phyloP scores from a whole-genome alignment of 1,140 invertebrate genomes.

The Procambarus clarkii region DNA sequence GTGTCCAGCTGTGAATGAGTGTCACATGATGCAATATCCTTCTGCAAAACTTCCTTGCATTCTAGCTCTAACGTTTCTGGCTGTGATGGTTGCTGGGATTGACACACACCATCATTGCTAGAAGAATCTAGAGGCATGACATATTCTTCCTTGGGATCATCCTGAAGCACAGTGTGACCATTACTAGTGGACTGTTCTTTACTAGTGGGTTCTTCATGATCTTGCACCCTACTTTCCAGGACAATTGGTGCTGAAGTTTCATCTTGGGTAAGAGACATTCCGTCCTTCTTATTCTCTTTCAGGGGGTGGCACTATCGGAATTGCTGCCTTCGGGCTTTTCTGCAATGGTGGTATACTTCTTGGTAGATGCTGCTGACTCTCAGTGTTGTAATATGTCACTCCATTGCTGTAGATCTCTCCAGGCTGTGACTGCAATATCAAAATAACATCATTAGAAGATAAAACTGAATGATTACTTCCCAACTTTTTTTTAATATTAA shows the following conservation, averaged over 20 bases:
- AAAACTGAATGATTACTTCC: not conserved
- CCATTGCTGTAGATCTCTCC: slow-evolving; percentile 80
- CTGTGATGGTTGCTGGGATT: not conserved
- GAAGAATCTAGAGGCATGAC: not conserved
- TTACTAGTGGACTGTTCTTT: not conserved
- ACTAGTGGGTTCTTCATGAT: not conserved
- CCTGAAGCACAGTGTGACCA: not conserved
- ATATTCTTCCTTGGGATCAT: not conserved
- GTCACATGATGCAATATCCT: not conserved
- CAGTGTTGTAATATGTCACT: slow-evolving; percentile 80
- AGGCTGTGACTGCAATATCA: slow-evolving; percentile 73
- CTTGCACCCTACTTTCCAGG: not conserved
- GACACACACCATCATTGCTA: not conserved
- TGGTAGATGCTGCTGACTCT: slow-evolving; percentile 75
- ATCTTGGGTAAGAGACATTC: not conserved
- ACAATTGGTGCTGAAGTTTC: not conserved
- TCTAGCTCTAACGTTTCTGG: not conserved
- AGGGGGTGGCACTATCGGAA: slow-evolving; percentile 81
- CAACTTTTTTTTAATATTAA: not conserved
- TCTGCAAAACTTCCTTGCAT: not conserved
- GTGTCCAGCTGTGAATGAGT: not conserved
- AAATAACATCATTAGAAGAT: not conserved
- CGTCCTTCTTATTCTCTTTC: slow-evolving; percentile 74
- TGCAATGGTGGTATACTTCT: slow-evolving; percentile 74
- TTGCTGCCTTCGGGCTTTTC: slow-evolving; percentile 80